Evolutionary conservation across 2,888 invertebrate species (phyloP).

Genomic region (Mimumesa dahlbomi): DNA sequence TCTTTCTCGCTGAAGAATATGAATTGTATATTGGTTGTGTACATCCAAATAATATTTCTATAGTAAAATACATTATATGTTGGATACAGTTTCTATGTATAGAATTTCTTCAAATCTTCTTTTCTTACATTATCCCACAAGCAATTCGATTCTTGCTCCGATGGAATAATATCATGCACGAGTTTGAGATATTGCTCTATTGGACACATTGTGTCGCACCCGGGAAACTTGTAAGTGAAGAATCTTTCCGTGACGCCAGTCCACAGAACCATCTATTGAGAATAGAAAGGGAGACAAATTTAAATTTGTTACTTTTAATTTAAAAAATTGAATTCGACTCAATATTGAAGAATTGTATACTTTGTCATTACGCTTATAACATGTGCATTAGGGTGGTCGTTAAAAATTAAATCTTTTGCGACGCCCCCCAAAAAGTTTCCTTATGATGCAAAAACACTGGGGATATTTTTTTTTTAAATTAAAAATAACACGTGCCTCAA

Average conservation of each 20-base stretch:
- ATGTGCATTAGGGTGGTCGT: no score
- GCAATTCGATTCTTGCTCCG: constrained; percentile 30
- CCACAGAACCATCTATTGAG: constrained; percentile 52
- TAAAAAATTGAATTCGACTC: no score
- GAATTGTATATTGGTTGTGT: no score
- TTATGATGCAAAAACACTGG: no score
- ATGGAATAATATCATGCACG: constrained; percentile 39
- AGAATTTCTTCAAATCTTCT: constrained; percentile 39
- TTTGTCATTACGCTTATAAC: no score
- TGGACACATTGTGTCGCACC: constrained; percentile 40
- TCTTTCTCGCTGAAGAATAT: no score
- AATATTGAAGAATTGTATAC: no score
- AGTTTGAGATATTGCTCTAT: constrained; percentile 42
- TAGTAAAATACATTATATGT: neutral
- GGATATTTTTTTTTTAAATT: no score
- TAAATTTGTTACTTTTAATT: neutral
- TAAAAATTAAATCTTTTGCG: no score
- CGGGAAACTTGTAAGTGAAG: constrained; percentile 27
- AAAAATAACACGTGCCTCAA: no score
- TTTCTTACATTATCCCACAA: constrained; percentile 37
- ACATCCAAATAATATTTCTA: neutral
- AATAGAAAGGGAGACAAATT: neutral
- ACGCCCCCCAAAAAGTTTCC: no score
- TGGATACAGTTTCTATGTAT: constrained; percentile 11
- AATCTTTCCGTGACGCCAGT: constrained; percentile 42